Evolutionary conservation across 2,888 invertebrate species (phyloP), one percentile per base, ranked within the genome.

Genomic region (Bhutanitis thaidina): DNA sequence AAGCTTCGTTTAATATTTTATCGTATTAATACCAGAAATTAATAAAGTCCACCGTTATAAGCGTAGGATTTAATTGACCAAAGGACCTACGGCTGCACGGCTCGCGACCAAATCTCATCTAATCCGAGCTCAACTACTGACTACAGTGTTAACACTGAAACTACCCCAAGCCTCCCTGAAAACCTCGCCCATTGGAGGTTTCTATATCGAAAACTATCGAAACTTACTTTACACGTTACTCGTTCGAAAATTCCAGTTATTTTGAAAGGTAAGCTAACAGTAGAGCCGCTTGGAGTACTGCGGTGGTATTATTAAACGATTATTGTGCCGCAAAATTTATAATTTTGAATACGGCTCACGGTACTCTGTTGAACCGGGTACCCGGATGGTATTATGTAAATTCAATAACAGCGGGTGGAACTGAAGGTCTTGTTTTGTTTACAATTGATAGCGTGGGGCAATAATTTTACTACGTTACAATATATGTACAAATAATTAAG

Each of bases 71-170:
- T 75, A 79, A 78, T 69, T 84, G 87, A 84, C 85, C 88, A 76
- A 73, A 77, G 77, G 79, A 71, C 77, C 62, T 74, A 61, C 50
- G 61, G 65, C 64, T 46, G 70, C 71, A 59, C 68, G 71, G 70
- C 59, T 69, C 68, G 60, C 71, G 68, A 73, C 80, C 81, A 84
- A 87, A 82, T 82, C 86, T 74, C 71, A 69, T 72, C 65, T 90
- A 87, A 90, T 90, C 90, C 89, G 78, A 67, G 81, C 76, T 72
- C 70, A 75, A 80, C 77, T 81, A 84, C 86, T 85, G 83, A 80
- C 83, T 84, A 76, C 75, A 79, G 77, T 76, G 74, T 81, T 90
- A 88, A 87, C 82, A 74, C 67, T 66, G 59, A 44, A 50, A 57
- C 59, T 57, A 61, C 59, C 57, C 59, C 55, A 56, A 53, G 61